phyloP scores from a whole-genome alignment of 2,888 invertebrate species.

The Troides aeacus region DNA sequence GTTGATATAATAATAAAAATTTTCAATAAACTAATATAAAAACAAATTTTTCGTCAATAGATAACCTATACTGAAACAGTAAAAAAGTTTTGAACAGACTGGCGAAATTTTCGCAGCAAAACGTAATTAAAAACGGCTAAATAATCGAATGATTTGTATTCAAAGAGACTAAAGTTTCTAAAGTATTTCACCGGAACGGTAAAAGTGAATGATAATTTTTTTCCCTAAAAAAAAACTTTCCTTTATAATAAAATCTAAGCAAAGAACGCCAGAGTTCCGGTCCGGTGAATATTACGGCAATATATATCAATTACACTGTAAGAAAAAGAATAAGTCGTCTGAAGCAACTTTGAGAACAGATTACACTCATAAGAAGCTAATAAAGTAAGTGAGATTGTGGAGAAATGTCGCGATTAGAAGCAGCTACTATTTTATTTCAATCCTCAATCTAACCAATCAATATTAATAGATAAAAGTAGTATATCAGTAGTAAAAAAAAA shows the following conservation, averaged over 20 bases:
- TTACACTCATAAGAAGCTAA: slow-evolving; percentile 77
- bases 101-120: neutral
- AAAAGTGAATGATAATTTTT: slow-evolving; percentile 77
- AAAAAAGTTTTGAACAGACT: neutral
- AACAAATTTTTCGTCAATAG: neutral
- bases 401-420: neutral
- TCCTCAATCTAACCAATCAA: neutral
- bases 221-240: slow-evolving; percentile 67
- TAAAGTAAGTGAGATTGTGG: slow-evolving; percentile 59
- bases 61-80: neutral
- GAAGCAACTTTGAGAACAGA: slow-evolving; percentile 78
- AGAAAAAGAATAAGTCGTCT: slow-evolving; percentile 79
- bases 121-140: slow-evolving; percentile 1
- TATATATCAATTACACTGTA: slow-evolving; percentile 80
- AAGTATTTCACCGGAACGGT: slow-evolving; percentile 54
- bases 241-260: slow-evolving; percentile 76
- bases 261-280: slow-evolving; percentile 72
- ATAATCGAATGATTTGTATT: slow-evolving; percentile 43
- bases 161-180: slow-evolving; percentile 54
- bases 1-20: neutral
- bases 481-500: neutral
- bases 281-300: slow-evolving; percentile 78
- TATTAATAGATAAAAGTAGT: neutral
- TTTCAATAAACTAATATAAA: neutral
- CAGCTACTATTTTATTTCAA: neutral